These are phyloP conservation scores for Tenthredo amoena DNA, from an alignment of 2,888 invertebrate genomes.

Conservation along the genomic window DNA sequence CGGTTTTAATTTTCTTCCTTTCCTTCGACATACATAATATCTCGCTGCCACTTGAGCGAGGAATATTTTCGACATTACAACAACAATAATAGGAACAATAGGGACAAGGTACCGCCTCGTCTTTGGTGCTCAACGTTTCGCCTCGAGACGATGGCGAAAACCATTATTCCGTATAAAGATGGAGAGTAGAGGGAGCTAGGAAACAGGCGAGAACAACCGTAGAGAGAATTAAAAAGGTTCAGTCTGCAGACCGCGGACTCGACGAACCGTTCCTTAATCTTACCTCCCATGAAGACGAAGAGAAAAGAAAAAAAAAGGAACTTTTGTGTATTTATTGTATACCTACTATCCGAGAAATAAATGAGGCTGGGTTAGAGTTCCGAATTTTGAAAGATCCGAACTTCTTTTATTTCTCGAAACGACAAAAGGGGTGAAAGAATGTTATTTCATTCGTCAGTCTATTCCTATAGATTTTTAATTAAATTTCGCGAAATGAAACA, in stretches of 20 bases:
- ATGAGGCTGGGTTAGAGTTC: no score
- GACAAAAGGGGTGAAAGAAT: no score
- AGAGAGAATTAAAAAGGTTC: slow-evolving; percentile 13
- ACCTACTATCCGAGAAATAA: neutral
- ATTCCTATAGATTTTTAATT: neutral
- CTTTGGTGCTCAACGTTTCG: slow-evolving; percentile 3
- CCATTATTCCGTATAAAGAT: neutral
- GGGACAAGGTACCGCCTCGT: neutral
- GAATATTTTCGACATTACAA: slow-evolving; percentile 1
- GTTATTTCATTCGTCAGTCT: neutral
- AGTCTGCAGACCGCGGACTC: neutral
- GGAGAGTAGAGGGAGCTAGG: neutral
- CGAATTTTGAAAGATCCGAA: no score
- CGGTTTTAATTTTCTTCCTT: neutral
- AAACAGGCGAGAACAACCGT: neutral
- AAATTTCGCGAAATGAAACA: neutral
- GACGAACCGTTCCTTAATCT: neutral
- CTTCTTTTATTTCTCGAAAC: no score
- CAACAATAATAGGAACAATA: slow-evolving; percentile 16
- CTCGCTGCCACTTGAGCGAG: neutral
- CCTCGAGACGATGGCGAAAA: neutral
- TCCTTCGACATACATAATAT: neutral
- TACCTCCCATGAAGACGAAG: neutral
- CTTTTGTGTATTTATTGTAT: neutral
- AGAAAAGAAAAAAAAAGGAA: neutral